phyloP scores from a whole-genome alignment of 1,140 invertebrate species.

The Drosophila pseudoobscura region DNA sequence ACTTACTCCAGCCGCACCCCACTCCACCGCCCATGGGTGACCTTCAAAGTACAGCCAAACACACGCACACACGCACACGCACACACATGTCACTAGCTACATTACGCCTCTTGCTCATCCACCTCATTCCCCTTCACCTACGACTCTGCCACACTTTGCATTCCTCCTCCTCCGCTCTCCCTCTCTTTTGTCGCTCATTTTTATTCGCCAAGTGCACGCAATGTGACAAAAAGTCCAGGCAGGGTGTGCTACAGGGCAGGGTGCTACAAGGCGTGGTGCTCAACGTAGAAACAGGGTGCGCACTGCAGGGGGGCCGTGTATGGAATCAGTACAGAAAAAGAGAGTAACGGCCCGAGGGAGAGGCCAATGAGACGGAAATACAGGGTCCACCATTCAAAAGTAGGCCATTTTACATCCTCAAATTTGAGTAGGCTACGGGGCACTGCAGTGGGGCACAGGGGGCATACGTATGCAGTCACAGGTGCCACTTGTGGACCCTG shows the following conservation, averaged over 20 bases:
- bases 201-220: constrained; percentile 78
- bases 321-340: too few species aligned
- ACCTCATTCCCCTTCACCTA: background rate
- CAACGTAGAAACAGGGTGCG: too few species aligned
- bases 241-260: background rate
- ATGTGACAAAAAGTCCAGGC: constrained; percentile 58
- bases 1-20: background rate
- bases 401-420: too few species aligned
- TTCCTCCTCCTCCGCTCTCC: background rate
- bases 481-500: constrained; percentile 16
- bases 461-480: background rate
- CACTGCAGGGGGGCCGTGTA: background rate
- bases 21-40: constrained; percentile 35
- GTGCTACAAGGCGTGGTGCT: too few species aligned
- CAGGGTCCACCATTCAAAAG: too few species aligned
- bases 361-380: background rate
- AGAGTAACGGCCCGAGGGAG: background rate
- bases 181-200: constrained; percentile 29
- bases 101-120: constrained; percentile 47
- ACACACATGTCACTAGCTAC: constrained; percentile 68
- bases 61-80: constrained; percentile 10
- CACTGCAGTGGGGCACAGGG: constrained; percentile 2
- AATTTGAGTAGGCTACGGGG: background rate
- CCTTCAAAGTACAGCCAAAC: constrained; percentile 56
- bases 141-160: constrained; percentile 4